Evolutionary conservation across 1,140 invertebrate species (phyloP).

Genomic region (Ceratina australensis): DNA sequence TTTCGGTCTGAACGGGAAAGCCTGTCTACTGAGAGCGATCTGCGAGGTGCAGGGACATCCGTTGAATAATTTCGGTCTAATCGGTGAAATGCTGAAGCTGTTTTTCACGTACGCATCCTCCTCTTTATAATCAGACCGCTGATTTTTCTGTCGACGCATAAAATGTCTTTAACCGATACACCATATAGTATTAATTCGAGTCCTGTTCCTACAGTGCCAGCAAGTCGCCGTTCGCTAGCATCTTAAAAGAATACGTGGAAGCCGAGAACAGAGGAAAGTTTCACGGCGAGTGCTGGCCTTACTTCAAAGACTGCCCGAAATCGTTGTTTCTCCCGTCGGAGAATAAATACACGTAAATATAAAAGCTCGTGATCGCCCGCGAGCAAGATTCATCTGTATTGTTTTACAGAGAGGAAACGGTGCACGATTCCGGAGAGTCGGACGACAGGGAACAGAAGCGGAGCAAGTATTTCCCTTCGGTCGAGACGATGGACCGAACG

Average conservation of each 20-base stretch:
- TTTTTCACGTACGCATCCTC: slow-evolving; percentile 87
- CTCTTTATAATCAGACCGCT: neutral
- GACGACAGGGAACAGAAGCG: slow-evolving; percentile 18
- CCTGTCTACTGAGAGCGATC: slow-evolving; percentile 89
- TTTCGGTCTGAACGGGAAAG: slow-evolving; percentile 89
- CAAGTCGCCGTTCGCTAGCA: slow-evolving; percentile 87
- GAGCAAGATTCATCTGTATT: neutral
- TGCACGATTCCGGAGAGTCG: neutral
- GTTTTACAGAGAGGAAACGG: slow-evolving; percentile 58
- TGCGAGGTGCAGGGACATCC: slow-evolving; percentile 91
- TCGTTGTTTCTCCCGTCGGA: slow-evolving; percentile 85
- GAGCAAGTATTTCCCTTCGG: slow-evolving; percentile 18
- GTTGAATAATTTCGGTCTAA: slow-evolving; percentile 86
- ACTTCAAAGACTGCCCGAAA: slow-evolving; percentile 90
- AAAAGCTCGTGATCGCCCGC: neutral
- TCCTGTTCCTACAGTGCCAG: slow-evolving; percentile 82
- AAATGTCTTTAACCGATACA: no score
- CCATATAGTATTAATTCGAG: neutral
- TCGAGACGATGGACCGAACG: slow-evolving; percentile 15
- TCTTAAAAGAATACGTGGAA: slow-evolving; percentile 87
- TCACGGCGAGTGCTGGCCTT: slow-evolving; percentile 90
- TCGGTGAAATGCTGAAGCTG: slow-evolving; percentile 89
- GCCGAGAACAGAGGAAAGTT: slow-evolving; percentile 88
- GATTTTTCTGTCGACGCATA: no score
- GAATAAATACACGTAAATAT: slow-evolving; percentile 84